phyloP scores from a whole-genome alignment of 1,140 invertebrate genomes.

The Bombus waltoni region DNA sequence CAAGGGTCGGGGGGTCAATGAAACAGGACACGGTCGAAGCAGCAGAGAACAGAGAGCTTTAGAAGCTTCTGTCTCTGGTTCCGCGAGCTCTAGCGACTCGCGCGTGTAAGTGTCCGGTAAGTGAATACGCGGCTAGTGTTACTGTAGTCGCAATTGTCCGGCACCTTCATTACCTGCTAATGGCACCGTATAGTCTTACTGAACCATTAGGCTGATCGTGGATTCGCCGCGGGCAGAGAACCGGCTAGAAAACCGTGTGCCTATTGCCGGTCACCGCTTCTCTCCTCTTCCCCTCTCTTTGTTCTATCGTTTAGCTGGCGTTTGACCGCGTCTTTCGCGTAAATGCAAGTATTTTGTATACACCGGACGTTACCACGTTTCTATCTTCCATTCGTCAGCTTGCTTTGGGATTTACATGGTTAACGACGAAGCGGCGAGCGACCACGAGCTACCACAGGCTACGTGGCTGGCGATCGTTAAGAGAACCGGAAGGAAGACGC shows the following conservation, averaged over 20 bases:
- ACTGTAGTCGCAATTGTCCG: conserved; percentile 26
- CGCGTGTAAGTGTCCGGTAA: conserved; percentile 12
- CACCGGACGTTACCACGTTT: no score
- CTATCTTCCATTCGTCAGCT: no score
- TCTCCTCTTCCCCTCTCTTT: not conserved
- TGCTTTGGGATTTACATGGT: no score
- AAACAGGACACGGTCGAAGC: conserved; percentile 38
- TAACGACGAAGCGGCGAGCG: no score
- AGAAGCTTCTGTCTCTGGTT: conserved; percentile 25
- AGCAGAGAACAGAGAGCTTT: conserved; percentile 40
- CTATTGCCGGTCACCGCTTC: not conserved
- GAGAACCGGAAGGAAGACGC: no score
- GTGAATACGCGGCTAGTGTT: conserved; percentile 41
- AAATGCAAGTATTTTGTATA: no score
- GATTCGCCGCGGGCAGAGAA: not conserved
- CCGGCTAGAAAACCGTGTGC: not conserved
- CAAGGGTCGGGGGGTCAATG: conserved; percentile 39
- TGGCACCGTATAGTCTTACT: conserved; percentile 33
- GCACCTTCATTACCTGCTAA: conserved; percentile 43
- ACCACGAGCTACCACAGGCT: no score
- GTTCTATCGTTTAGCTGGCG: no score
- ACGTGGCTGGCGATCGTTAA: no score
- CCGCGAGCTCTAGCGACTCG: not conserved
- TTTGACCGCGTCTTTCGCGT: no score
- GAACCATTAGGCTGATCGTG: conserved; percentile 21